Percentiles rank a stretch among this genome's conserved stretches.
These are phyloP conservation scores for Petrocephalus sullivani DNA, from an alignment of 2,797 vertebrate species.

Conservation along the genomic window DNA sequence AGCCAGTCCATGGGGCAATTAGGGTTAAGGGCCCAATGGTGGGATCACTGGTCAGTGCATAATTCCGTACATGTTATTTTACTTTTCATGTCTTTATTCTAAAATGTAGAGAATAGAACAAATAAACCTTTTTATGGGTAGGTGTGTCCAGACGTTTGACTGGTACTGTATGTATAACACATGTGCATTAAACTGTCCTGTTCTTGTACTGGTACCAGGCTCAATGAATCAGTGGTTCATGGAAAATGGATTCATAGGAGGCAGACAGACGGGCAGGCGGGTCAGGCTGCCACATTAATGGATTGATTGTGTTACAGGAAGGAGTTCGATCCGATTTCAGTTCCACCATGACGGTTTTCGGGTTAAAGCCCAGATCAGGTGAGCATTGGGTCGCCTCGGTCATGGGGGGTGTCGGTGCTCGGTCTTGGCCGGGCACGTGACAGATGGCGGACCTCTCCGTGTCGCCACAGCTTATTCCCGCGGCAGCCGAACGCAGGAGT, in stretches of 20 bases:
- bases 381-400: constrained; percentile 20
- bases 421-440: neutral
- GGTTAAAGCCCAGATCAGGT: constrained; percentile 95
- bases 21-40: too few relatives aligned
- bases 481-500: constrained; percentile 69
- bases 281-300: neutral
- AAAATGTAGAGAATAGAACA: neutral
- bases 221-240: too few relatives aligned
- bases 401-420: too few relatives aligned
- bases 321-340: constrained; percentile 72
- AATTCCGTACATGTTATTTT: neutral
- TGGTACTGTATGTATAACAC: neutral
- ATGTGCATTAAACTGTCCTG: neutral
- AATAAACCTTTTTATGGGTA: neutral
- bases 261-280: neutral
- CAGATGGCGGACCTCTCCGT: neutral
- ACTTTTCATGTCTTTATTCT: neutral
- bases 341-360: constrained; percentile 77
- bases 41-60: neutral
- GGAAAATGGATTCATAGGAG: neutral
- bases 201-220: neutral
- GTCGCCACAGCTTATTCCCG: constrained; percentile 75
- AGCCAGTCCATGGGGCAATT: too few relatives aligned
- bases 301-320: constrained; percentile 61
- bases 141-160: neutral